A percentile compares a stretch with the other conserved stretches of the same genome.
Evolutionary conservation across 1,140 invertebrate species (phyloP).

Genomic region (Tetramorium parvispinum): DNA sequence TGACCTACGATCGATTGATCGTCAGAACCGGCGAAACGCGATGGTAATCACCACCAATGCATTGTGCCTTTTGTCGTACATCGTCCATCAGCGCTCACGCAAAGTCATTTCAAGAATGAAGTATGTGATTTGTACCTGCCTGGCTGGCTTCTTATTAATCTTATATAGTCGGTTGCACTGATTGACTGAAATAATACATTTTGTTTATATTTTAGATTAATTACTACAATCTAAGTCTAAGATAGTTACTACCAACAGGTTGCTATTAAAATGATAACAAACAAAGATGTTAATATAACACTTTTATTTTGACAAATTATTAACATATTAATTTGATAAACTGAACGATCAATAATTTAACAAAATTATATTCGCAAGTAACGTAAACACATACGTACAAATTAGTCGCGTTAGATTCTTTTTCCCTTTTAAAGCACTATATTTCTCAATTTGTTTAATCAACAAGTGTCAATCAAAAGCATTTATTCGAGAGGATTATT

Average conservation of each 20-base stretch:
- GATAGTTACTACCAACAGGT: not conserved
- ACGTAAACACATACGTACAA: not conserved
- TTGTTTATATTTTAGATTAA: not conserved
- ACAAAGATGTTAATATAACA: not conserved
- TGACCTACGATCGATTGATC: conserved; percentile 33
- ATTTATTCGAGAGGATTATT: not conserved
- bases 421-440: not conserved
- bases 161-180: not conserved
- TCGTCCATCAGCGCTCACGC: conserved; percentile 8
- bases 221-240: not conserved
- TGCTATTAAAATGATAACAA: not conserved
- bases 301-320: not conserved
- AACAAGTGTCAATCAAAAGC: not conserved
- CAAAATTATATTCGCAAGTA: not conserved
- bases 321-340: not conserved
- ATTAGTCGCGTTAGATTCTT: not conserved
- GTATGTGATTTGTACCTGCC: not conserved
- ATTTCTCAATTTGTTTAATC: conserved; percentile 16
- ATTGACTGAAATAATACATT: not conserved
- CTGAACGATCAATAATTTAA: not conserved
- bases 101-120: conserved; percentile 2
- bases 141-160: not conserved
- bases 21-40: not conserved
- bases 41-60: conserved; percentile 8
- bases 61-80: not conserved